phyloP scores from a whole-genome alignment of 2,888 invertebrate genomes.

The Dicranocentrus wangi region DNA sequence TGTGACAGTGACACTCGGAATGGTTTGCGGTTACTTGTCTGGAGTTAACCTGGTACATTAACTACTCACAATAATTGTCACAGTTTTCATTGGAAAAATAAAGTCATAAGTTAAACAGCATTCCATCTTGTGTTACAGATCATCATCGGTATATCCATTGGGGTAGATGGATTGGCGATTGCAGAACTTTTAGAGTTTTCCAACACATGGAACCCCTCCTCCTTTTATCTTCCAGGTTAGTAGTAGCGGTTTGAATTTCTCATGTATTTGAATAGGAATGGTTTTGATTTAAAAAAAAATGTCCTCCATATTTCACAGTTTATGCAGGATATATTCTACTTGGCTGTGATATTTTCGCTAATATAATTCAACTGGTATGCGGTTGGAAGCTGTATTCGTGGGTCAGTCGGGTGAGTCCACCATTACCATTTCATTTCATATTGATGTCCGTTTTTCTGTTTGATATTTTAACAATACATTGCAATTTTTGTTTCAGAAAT shows the following conservation, averaged over 20 bases:
- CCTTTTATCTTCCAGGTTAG: constrained; percentile 58
- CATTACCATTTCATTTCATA: not conserved
- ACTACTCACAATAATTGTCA: not conserved
- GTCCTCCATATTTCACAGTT: constrained; percentile 9
- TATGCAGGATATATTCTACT: constrained; percentile 38
- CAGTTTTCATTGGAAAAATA: not conserved
- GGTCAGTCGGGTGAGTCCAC: constrained; percentile 36
- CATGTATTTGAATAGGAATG: not conserved
- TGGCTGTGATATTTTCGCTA: constrained; percentile 41
- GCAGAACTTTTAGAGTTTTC: constrained; percentile 52
- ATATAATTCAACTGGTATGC: constrained; percentile 36
- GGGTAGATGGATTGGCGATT: constrained; percentile 57
- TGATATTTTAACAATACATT: constrained; percentile 2
- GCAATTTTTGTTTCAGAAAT: constrained; percentile 53
- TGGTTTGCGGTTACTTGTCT: constrained; percentile 62
- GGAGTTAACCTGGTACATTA: constrained; percentile 63
- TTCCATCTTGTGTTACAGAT: constrained; percentile 41
- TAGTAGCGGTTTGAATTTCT: not conserved
- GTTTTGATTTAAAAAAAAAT: no score
- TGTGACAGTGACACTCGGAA: constrained; percentile 67
- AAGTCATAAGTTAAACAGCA: constrained; percentile 11
- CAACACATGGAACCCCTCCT: constrained; percentile 39
- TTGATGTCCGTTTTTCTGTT: constrained; percentile 14
- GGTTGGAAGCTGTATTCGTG: constrained; percentile 53
- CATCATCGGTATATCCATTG: constrained; percentile 36